phyloP scores from a whole-genome alignment of 2,888 invertebrate genomes.

The Apamea crenata region DNA sequence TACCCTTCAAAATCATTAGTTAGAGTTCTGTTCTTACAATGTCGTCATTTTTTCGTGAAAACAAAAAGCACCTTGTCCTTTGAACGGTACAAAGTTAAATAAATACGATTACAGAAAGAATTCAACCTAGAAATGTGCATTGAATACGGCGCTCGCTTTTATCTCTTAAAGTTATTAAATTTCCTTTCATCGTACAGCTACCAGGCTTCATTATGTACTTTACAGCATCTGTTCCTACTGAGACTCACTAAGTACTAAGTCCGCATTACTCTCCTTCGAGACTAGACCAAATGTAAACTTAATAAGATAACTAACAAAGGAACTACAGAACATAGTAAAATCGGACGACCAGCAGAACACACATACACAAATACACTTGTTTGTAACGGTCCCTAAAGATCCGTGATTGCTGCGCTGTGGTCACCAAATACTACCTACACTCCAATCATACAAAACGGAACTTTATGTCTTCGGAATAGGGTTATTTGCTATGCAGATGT shows the following conservation, averaged over 20 bases:
- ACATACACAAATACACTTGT: slow-evolving; percentile 71
- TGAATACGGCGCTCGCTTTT: slow-evolving; percentile 23
- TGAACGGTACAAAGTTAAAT: slow-evolving; percentile 22
- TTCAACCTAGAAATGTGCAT: slow-evolving; percentile 33
- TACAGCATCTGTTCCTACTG: slow-evolving; percentile 27
- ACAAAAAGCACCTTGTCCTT: neutral
- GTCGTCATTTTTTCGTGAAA: slow-evolving; percentile 13
- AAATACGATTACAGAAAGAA: slow-evolving; percentile 22
- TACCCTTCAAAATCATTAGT: neutral
- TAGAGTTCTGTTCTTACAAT: neutral
- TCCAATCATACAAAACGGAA: slow-evolving; percentile 42
- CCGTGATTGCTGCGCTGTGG: slow-evolving; percentile 73
- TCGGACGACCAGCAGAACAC: slow-evolving; percentile 54
- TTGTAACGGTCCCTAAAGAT: slow-evolving; percentile 76
- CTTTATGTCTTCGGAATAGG: slow-evolving; percentile 47
- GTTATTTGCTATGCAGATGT: slow-evolving; percentile 44
- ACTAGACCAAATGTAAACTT: slow-evolving; percentile 56
- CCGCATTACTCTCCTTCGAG: slow-evolving; percentile 27
- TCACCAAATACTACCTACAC: slow-evolving; percentile 49
- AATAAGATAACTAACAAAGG: slow-evolving; percentile 63
- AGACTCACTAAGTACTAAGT: slow-evolving; percentile 16
- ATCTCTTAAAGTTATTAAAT: slow-evolving; percentile 47
- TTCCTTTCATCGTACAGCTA: slow-evolving; percentile 23
- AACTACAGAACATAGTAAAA: slow-evolving; percentile 51
- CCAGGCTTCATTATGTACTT: slow-evolving; percentile 52